These are phyloP conservation scores for Phortica magna DNA, from an alignment of 2,888 invertebrate species.

Conservation along the genomic window DNA sequence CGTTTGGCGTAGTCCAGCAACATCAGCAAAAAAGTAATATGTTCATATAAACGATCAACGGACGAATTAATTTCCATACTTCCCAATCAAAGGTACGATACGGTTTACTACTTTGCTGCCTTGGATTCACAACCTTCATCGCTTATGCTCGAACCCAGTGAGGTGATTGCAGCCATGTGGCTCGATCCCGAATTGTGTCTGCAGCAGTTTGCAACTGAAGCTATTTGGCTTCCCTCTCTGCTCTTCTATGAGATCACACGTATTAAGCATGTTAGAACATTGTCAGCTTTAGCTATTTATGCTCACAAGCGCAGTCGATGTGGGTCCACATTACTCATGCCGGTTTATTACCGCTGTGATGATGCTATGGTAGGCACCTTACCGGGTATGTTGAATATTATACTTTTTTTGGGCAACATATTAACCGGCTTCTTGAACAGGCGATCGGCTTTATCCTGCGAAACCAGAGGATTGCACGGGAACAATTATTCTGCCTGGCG, in stretches of 20 bases:
- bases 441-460: conserved; percentile 79
- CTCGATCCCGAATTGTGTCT: conserved; percentile 55
- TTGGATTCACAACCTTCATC: conserved; percentile 50
- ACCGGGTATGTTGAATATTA: conserved; percentile 79
- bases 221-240: conserved; percentile 82
- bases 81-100: conserved; percentile 62
- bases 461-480: conserved; percentile 66
- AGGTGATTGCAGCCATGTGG: conserved; percentile 58
- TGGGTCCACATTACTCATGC: conserved; percentile 80
- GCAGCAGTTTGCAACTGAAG: conserved; percentile 50
- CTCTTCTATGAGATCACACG: conserved; percentile 87
- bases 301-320: conserved; percentile 80
- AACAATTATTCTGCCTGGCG: conserved; percentile 55
- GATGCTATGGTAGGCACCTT: conserved; percentile 81
- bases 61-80: background rate
- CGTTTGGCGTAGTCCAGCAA: conserved; percentile 88
- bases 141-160: conserved; percentile 65
- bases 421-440: conserved; percentile 66
- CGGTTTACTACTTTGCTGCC: conserved; percentile 62
- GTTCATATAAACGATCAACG: background rate
- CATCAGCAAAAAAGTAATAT: conserved; percentile 77
- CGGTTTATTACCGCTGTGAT: conserved; percentile 79
- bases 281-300: conserved; percentile 81
- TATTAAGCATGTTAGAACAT: conserved; percentile 80
- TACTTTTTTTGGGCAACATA: background rate